Percentiles rank a stretch among this genome's conserved stretches.
phyloP scores from a whole-genome alignment of 2,888 invertebrate genomes.

The Hymenopus coronatus region DNA sequence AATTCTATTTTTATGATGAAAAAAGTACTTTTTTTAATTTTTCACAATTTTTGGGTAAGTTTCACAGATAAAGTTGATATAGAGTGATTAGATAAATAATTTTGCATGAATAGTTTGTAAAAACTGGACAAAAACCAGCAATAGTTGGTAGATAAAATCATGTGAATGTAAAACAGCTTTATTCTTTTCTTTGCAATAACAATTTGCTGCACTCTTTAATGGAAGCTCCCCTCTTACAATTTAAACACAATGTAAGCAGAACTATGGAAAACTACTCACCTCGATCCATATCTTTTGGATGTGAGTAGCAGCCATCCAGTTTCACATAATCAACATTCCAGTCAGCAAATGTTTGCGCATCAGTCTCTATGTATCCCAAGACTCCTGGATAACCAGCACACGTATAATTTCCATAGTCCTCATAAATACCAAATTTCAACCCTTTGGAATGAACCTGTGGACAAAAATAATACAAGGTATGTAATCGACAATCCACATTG shows the following conservation, averaged over 20 bases:
- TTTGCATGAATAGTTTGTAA: too few relatives aligned
- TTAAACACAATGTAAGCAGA: neutral
- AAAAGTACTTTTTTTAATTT: too few relatives aligned
- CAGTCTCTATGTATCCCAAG: slow-evolving; percentile 77
- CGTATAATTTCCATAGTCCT: slow-evolving; percentile 95
- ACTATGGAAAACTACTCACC: slow-evolving; percentile 45
- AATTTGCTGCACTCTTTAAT: too few relatives aligned
- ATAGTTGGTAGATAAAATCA: too few relatives aligned
- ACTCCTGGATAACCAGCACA: slow-evolving; percentile 97
- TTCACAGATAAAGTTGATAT: too few relatives aligned
- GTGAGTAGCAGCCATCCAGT: slow-evolving; percentile 93
- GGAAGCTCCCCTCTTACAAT: neutral
- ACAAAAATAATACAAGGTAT: neutral
- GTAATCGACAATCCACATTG: too few relatives aligned
- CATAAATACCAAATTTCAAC: slow-evolving; percentile 95
- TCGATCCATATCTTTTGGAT: slow-evolving; percentile 82
- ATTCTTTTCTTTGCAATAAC: too few relatives aligned
- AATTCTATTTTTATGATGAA: too few relatives aligned
- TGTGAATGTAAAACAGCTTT: too few relatives aligned
- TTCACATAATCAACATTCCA: slow-evolving; percentile 98
- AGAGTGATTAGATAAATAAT: too few relatives aligned
- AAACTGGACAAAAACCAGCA: too few relatives aligned
- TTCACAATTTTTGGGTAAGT: too few relatives aligned
- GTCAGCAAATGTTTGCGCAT: slow-evolving; percentile 88
- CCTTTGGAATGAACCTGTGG: slow-evolving; percentile 88